These are phyloP conservation scores for Latrodectus hesperus DNA, from an alignment of 2,888 invertebrate genomes.

Conservation along the genomic window DNA sequence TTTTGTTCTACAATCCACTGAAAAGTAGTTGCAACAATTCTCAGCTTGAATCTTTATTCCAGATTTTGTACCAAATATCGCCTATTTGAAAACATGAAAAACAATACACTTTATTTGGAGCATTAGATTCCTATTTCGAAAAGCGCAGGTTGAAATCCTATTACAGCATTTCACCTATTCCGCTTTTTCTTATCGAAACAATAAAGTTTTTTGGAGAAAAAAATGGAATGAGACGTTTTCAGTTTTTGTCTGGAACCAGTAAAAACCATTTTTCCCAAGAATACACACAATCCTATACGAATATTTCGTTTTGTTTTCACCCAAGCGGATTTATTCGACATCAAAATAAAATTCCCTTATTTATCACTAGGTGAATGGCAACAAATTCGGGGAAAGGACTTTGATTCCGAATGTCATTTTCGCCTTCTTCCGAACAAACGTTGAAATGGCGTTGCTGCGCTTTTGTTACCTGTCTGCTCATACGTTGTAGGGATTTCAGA, in stretches of 20 bases:
- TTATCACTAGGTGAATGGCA: slow-evolving; percentile 54
- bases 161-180: slow-evolving; percentile 36
- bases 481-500: slow-evolving; percentile 17
- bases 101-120: slow-evolving; percentile 26
- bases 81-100: slow-evolving; percentile 30
- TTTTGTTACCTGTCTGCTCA: slow-evolving; percentile 30
- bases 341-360: slow-evolving; percentile 60
- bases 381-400: slow-evolving; percentile 41
- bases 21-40: slow-evolving; percentile 42
- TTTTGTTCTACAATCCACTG: slow-evolving; percentile 17
- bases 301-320: slow-evolving; percentile 59
- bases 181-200: slow-evolving; percentile 53
- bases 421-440: slow-evolving; percentile 18
- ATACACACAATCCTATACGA: slow-evolving; percentile 44
- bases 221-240: slow-evolving; percentile 23
- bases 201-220: slow-evolving; percentile 35
- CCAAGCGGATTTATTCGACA: slow-evolving; percentile 55
- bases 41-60: slow-evolving; percentile 32
- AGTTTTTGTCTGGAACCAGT: slow-evolving; percentile 32
- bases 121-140: slow-evolving; percentile 50
- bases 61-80: slow-evolving; percentile 46
- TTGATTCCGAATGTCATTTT: slow-evolving; percentile 45
- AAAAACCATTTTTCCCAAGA: slow-evolving; percentile 43
- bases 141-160: slow-evolving; percentile 50
- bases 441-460: slow-evolving; percentile 33